Conservation (phyloP, 2,113 vertebrate genomes). For the Salvelinus sp. region DNA sequence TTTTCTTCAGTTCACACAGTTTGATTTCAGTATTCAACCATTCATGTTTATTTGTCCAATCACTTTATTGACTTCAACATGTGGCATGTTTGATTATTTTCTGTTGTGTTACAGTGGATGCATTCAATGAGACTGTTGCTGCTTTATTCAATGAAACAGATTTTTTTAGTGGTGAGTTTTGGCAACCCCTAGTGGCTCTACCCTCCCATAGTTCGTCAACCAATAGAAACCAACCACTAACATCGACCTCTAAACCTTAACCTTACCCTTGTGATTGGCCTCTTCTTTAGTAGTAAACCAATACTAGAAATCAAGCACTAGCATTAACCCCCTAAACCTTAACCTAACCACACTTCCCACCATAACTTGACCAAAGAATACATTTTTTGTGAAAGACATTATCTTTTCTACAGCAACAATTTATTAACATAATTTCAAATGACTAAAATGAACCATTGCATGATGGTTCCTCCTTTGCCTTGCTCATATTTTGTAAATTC, state of each 20-base stretch:
- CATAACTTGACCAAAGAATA: conserved; percentile 35
- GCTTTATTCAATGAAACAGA: conserved; percentile 99
- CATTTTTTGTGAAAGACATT: conserved; percentile 10
- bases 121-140: conserved; percentile 99
- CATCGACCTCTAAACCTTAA: conserved; percentile 67
- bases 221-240: conserved; percentile 81
- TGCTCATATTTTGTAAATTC: background rate
- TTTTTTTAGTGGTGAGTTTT: conserved; percentile 98
- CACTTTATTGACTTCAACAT: conserved; percentile 54
- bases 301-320: background rate
- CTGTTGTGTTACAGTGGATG: conserved; percentile 99
- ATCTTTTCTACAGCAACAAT: conserved; percentile 1
- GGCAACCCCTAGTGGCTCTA: conserved; percentile 80
- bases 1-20: conserved; percentile 13
- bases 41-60: conserved; percentile 35
- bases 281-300: background rate
- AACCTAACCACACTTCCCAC: conserved; percentile 26
- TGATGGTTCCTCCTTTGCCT: conserved; percentile 17
- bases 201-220: conserved; percentile 58
- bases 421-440: background rate
- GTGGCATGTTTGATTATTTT: conserved; percentile 82
- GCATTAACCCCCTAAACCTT: conserved; percentile 1
- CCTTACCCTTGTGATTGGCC: conserved; percentile 29
- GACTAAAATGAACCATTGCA: conserved; percentile 23
- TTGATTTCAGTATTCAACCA: conserved; percentile 7